phyloP scores from a whole-genome alignment of 2,113 vertebrate genomes.

The Cryptomyrus ogoouensis region DNA sequence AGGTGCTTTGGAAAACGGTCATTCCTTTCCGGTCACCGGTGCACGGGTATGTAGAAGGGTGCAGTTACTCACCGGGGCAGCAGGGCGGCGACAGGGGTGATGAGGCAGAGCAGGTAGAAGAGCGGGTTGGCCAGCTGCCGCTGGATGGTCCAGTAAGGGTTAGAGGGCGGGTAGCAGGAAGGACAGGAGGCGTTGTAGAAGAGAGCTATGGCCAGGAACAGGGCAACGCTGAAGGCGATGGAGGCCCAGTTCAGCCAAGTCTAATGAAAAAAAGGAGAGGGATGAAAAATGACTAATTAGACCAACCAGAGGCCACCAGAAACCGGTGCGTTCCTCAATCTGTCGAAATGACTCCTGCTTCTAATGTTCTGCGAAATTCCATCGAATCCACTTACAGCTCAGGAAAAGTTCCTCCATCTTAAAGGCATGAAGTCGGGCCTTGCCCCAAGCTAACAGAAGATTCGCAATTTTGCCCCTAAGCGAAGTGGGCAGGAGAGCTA shows the following conservation, averaged over 20 bases:
- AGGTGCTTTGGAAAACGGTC: background rate
- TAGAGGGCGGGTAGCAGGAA: constrained; percentile 84
- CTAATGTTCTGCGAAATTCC: background rate
- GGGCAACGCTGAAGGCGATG: constrained; percentile 73
- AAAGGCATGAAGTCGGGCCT: constrained; percentile 16
- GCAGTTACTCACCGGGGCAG: constrained; percentile 75
- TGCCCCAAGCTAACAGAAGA: constrained; percentile 27
- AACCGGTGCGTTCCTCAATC: background rate
- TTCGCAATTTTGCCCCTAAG: constrained; percentile 29
- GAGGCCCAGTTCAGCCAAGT: constrained; percentile 93
- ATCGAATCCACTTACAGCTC: background rate
- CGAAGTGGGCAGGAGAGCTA: constrained; percentile 26
- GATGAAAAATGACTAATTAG: background rate
- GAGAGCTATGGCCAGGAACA: constrained; percentile 85
- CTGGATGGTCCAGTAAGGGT: constrained; percentile 93
- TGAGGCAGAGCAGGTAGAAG: constrained; percentile 82
- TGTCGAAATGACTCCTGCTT: background rate
- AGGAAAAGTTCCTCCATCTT: background rate
- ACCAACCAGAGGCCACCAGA: background rate
- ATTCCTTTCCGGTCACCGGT: background rate
- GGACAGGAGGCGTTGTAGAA: constrained; percentile 85
- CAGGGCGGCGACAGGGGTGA: constrained; percentile 76
- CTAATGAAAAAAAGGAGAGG: constrained; percentile 50
- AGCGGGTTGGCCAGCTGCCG: constrained; percentile 76
- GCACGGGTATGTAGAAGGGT: no score